Conservation (phyloP, 2,888 invertebrate species). For the Ichneumoninae sp. region DNA sequence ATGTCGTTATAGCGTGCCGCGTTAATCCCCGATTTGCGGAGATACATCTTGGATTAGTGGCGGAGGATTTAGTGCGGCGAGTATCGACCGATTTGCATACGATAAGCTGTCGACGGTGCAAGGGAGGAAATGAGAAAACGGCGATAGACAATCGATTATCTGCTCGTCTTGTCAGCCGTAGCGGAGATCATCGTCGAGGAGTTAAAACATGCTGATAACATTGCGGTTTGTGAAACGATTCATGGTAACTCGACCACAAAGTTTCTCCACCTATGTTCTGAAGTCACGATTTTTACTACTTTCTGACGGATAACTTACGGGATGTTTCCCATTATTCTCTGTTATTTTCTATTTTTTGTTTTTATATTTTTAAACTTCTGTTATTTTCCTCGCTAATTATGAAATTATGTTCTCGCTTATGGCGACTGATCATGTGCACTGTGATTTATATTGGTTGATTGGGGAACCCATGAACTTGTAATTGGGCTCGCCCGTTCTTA, state of each 20-base stretch:
- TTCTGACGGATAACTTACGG: no score
- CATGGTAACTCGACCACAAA: background rate
- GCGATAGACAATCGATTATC: background rate
- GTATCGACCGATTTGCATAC: background rate
- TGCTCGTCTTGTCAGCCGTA: background rate
- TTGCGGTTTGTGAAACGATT: background rate
- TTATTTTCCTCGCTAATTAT: no score
- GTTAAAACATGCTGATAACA: background rate
- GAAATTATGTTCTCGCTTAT: no score
- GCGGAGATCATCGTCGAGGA: background rate
- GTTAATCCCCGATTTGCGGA: background rate
- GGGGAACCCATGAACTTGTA: no score
- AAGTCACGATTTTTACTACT: background rate
- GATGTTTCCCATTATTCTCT: no score
- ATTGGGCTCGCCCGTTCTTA: no score
- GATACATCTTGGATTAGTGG: background rate
- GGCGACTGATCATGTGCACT: no score
- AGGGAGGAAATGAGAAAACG: background rate
- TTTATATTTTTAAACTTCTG: no score
- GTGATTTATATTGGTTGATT: no score
- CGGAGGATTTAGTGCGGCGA: background rate
- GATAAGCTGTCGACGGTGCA: background rate
- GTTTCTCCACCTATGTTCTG: background rate
- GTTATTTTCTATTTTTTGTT: no score
- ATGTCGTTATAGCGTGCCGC: background rate